Evolutionary conservation across 2,888 invertebrate genomes (phyloP).

Genomic region (Drosophila nr. perissopoda): DNA sequence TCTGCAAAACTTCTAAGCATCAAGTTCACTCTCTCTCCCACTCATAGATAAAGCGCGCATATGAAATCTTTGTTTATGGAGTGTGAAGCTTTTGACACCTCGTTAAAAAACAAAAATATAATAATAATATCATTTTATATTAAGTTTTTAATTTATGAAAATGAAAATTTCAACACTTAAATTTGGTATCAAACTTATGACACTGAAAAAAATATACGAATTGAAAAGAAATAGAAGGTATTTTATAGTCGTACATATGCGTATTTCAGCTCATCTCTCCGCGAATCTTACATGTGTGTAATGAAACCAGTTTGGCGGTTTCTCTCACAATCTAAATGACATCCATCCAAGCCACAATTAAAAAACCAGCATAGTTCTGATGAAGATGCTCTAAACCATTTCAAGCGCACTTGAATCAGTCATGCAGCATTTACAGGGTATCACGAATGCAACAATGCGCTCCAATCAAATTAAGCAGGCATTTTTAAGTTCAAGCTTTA

Average conservation of each 20-base stretch:
- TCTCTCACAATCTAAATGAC: constrained; percentile 37
- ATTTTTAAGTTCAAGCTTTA: constrained; percentile 28
- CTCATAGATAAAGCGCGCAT: background rate
- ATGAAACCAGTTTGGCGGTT: constrained; percentile 62
- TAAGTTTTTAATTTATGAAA: background rate
- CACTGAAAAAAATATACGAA: background rate
- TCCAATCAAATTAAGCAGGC: constrained; percentile 15
- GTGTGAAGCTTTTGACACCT: background rate
- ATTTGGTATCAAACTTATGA: background rate
- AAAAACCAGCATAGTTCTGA: constrained; percentile 17
- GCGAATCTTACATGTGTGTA: constrained; percentile 38
- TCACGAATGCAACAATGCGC: constrained; percentile 9
- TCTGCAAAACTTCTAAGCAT: constrained; percentile 12
- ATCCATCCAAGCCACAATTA: constrained; percentile 14
- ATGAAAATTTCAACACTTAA: background rate
- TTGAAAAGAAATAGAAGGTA: constrained; percentile 9
- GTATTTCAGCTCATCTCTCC: constrained; percentile 39
- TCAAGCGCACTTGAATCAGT: background rate
- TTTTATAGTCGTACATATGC: constrained; percentile 31
- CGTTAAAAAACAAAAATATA: background rate
- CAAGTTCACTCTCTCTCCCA: background rate
- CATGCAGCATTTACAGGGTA: constrained; percentile 20
- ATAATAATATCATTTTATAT: background rate
- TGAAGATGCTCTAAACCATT: constrained; percentile 23
- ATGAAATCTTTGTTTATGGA: background rate